A percentile compares a stretch with the other conserved stretches of the same genome.
Conservation (phyloP, 2,113 vertebrate species). For the Hydrochoerus hydrochaeris region DNA sequence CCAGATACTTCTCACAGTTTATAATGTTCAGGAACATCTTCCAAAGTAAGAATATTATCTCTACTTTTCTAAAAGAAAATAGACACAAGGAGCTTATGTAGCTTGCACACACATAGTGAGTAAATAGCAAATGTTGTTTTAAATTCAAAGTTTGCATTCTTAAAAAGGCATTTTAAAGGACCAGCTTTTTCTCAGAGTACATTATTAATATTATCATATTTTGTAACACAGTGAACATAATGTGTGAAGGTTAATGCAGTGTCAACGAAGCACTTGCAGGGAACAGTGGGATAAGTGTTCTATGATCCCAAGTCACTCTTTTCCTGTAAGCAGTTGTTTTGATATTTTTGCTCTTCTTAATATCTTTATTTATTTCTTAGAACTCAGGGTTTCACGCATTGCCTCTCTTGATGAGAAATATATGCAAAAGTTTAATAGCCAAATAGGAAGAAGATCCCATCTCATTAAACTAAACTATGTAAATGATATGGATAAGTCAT, state of each 20-base stretch:
- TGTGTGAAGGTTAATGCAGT: not conserved
- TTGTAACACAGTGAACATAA: not conserved
- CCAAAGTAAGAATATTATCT: not conserved
- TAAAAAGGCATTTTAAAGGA: not conserved
- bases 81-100: not conserved
- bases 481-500: not conserved
- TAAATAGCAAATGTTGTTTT: not conserved
- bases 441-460: not conserved
- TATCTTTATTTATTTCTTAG: not conserved
- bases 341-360: constrained; percentile 4
- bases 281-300: not conserved
- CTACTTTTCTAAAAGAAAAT: not conserved
- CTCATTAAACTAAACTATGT: not conserved
- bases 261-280: not conserved
- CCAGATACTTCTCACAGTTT: not conserved
- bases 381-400: not conserved
- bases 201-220: not conserved
- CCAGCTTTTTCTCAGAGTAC: not conserved
- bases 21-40: constrained; percentile 1
- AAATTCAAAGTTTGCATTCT: constrained; percentile 4
- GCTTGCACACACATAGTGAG: not conserved
- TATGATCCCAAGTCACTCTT: not conserved
- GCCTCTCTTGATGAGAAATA: not conserved
- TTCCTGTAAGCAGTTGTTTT: not conserved
- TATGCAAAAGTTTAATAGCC: not conserved